Evolutionary conservation across 2,797 vertebrate genomes (phyloP).

Genomic region (Bryconaethiops microstoma): DNA sequence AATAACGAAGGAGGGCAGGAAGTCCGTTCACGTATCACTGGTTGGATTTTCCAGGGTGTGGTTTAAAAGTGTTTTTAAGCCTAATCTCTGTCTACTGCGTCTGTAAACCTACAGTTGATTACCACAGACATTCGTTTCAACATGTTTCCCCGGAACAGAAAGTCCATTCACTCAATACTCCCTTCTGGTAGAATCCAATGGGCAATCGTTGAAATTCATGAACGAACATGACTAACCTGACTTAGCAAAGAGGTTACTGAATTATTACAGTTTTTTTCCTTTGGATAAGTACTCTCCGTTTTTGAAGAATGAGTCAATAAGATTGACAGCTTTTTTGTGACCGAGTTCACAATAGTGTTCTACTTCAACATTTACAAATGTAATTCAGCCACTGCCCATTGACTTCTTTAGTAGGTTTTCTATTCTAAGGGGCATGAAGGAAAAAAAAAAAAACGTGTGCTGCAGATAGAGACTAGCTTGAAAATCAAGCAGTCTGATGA

Average conservation of each 20-base stretch:
- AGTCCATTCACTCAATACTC: neutral
- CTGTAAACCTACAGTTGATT: neutral
- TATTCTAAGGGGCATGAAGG: neutral
- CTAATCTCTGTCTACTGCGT: neutral
- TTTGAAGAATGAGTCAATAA: no score
- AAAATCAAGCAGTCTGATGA: neutral
- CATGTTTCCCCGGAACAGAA: neutral
- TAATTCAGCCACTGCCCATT: neutral
- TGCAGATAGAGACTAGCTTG: neutral
- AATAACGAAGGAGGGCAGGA: neutral
- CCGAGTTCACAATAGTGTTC: no score
- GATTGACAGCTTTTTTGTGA: no score
- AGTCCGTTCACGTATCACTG: neutral
- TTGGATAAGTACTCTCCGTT: no score
- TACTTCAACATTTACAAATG: neutral
- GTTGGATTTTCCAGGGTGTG: neutral
- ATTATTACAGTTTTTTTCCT: no score
- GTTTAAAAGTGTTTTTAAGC: neutral
- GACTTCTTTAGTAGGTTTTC: neutral
- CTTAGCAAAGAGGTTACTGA: no score
- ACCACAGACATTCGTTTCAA: neutral
- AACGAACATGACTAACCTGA: no score
- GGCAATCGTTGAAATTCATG: neutral
- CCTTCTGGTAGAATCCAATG: neutral
- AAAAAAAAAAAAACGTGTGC: neutral